Evolutionary conservation across 2,888 invertebrate genomes (phyloP), one percentile per base, ranked within the genome.

Genomic region (Cyclophora albipunctata): DNA sequence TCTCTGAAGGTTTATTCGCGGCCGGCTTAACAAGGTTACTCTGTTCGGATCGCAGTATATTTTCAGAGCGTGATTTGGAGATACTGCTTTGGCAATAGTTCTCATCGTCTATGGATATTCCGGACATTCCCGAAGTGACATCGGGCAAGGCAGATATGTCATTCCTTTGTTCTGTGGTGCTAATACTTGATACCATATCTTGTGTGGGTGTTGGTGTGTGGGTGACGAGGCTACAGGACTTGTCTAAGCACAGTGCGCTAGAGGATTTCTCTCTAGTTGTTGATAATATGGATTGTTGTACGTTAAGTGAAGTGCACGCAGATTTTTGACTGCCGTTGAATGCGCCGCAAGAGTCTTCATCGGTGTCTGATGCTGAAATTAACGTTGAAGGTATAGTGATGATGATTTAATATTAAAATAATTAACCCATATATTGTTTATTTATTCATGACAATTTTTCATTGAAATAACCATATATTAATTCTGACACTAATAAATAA

Each of bases 111-210:
- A 89, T 87, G 35, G 89, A 89, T 62, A 89, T 81, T 34, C 86
- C 87, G 0, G 89, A 89, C 80, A 89, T 82, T n/a, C 81, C 89
- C 0, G 89, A 89, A 0, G 83, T 85, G 45, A 88, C 67, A 57
- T 89, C 89, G 0, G 89, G 88, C 2, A 88, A 58, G 0, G 86
- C 83, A 4, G 89, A 89, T 34, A 69, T 63, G 61, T 89, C 89
- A 64, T 87, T 84, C 34, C 84, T 69, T 57, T 87, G 88, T 59
- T 89, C 89, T 0, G 89, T 88, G 0, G 86, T 89, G 58, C 88
- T 89, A 34, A 89, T 81, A 50, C 89, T 89, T 2, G 89, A 89
- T 34, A 89, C 89, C 89, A 89, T 89, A 67, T 89, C 89, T 54
- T 89, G 89, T 0, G 89, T 89, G 3, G 89, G 88, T 0, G 89